Evolutionary conservation across 2,113 vertebrate genomes (phyloP).

Genomic region (Nothocercus julius): DNA sequence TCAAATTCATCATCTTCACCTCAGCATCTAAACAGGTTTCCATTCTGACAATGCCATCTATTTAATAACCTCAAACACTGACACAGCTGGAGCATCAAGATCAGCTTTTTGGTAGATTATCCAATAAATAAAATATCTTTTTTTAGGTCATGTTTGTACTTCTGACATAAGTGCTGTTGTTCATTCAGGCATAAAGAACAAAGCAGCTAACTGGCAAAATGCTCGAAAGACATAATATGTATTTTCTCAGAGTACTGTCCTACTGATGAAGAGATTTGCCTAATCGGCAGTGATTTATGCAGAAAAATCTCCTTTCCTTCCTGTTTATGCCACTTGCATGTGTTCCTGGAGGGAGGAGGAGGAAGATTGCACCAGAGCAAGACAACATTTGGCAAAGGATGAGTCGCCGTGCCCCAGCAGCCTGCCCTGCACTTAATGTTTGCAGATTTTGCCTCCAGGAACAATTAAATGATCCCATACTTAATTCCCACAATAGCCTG

Average conservation of each 20-base stretch:
- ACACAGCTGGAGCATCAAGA: background rate
- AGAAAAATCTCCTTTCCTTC: background rate
- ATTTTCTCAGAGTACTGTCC: background rate
- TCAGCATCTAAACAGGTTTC: background rate
- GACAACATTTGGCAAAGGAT: background rate
- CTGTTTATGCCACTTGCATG: fast-evolving
- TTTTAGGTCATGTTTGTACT: background rate
- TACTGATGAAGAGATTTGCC: background rate
- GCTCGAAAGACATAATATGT: background rate
- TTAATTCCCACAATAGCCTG: background rate
- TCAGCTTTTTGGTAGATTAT: background rate
- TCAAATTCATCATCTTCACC: background rate
- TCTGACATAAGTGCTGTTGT: background rate
- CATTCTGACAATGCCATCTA: background rate
- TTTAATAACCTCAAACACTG: background rate
- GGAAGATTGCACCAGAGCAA: background rate
- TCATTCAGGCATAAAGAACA: background rate
- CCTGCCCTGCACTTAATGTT: slow-evolving; percentile 20
- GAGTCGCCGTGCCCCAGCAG: background rate
- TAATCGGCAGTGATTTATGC: background rate
- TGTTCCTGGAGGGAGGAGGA: background rate
- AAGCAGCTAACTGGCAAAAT: background rate
- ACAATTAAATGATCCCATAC: background rate
- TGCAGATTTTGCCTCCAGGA: slow-evolving; percentile 8
- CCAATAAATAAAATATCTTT: background rate